phyloP scores from a whole-genome alignment of 2,888 invertebrate genomes.

The Philereme vetulata region DNA sequence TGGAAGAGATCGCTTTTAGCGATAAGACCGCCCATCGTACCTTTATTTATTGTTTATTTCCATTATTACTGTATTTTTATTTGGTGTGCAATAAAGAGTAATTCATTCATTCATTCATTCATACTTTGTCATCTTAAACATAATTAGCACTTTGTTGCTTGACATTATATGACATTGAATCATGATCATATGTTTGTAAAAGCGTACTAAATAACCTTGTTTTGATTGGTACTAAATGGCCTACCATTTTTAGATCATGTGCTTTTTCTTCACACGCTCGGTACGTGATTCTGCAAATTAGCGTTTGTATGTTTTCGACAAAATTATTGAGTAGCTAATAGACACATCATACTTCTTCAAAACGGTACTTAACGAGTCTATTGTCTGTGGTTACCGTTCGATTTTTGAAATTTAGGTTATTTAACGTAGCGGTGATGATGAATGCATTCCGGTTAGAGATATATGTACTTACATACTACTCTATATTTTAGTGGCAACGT shows the following conservation, averaged over 20 bases:
- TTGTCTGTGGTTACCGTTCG: constrained; percentile 34
- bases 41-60: too few species aligned
- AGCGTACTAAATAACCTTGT: constrained; percentile 15
- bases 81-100: too few species aligned
- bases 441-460: background rate
- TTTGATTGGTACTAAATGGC: constrained; percentile 38
- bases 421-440: constrained; percentile 13
- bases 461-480: background rate
- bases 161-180: constrained; percentile 7
- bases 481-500: too few species aligned
- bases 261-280: constrained; percentile 48
- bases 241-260: constrained; percentile 27
- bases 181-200: constrained; percentile 16
- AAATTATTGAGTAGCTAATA: constrained; percentile 74
- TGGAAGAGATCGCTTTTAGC: too few species aligned
- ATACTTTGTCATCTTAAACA: background rate
- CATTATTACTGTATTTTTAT: too few species aligned
- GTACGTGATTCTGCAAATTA: constrained; percentile 68
- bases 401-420: constrained; percentile 29
- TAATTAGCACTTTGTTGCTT: constrained; percentile 8
- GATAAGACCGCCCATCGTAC: too few species aligned
- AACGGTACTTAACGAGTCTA: constrained; percentile 46
- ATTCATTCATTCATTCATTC: too few species aligned
- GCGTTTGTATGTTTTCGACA: constrained; percentile 62
- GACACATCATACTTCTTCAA: constrained; percentile 64